Evolutionary conservation across 2,888 invertebrate genomes (phyloP).

Genomic region (Drosophila subsilvestris): DNA sequence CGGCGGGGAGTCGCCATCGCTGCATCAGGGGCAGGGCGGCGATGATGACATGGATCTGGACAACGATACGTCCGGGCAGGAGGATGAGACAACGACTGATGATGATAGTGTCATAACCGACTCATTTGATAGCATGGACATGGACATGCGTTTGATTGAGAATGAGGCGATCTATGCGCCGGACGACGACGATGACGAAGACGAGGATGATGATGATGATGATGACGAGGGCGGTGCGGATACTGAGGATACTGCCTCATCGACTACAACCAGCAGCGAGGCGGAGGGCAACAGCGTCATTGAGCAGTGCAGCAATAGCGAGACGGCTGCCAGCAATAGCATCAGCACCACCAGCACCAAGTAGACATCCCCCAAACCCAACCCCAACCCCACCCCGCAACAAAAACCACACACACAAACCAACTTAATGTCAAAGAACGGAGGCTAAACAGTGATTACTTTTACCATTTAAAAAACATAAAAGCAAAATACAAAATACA

Average conservation of each 20-base stretch:
- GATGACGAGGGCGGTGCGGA: slow-evolving; percentile 54
- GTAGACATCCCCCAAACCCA: slow-evolving; percentile 48
- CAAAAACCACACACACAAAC: slow-evolving; percentile 34
- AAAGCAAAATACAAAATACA: slow-evolving; percentile 30
- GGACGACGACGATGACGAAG: slow-evolving; percentile 43
- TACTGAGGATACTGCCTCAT: slow-evolving; percentile 59
- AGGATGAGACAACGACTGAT: slow-evolving; percentile 70
- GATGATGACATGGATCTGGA: slow-evolving; percentile 58
- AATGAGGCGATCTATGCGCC: slow-evolving; percentile 60
- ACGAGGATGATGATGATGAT: slow-evolving; percentile 56
- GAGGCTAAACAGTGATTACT: slow-evolving; percentile 77
- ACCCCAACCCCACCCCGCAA: slow-evolving; percentile 47
- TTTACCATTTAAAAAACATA: slow-evolving; percentile 52
- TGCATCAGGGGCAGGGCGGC: slow-evolving; percentile 57
- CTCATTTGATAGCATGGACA: slow-evolving; percentile 69
- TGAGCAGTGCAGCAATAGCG: slow-evolving; percentile 73
- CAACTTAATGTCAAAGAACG: slow-evolving; percentile 77
- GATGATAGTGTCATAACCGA: slow-evolving; percentile 71
- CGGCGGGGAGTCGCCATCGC: slow-evolving; percentile 49
- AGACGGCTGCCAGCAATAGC: slow-evolving; percentile 49
- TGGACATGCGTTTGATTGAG: slow-evolving; percentile 67
- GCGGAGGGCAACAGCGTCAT: slow-evolving; percentile 80
- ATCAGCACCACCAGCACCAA: slow-evolving; percentile 37
- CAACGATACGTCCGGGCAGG: slow-evolving; percentile 63
- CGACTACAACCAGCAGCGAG: slow-evolving; percentile 72